Evolutionary conservation across 1,140 invertebrate species (phyloP), one percentile per base, ranked within the genome.

Genomic region (Doryteuthis pealeii): DNA sequence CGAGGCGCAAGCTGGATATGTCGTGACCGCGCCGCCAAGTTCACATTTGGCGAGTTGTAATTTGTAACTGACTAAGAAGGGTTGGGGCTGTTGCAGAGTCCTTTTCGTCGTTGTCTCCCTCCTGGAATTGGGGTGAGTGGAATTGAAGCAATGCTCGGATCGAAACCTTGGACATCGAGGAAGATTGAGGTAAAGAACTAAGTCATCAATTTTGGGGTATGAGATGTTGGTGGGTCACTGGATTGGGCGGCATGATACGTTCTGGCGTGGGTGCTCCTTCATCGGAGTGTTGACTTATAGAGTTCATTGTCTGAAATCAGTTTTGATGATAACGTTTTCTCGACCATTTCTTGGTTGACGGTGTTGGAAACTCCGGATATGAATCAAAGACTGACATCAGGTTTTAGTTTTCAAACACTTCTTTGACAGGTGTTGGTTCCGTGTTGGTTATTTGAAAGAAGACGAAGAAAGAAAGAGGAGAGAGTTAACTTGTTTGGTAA

Each of bases 281-380:
- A 86, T 83, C 32, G 85, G 91, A 33, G 92, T 93, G 81, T 94
- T 93, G 71, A 96, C 92, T 96, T 82, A 96, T 95, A 65, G 93
- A 93, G 86, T n/a, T 93, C 92, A 89, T 96, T 96, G 80, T 94
- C 92, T 83, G 92, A 93, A 84, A 95, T 95, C 76, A 95, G 91
- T 84, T 94, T 93, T 79, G 92, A 93, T 83, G 84, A 95, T 95
- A n/a, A 87, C 93, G 92, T n/a, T 85, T 94, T 91, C 77, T 93
- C 82, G 26, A 86, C 49, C 74, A 80, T 81, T 71, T 81, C 81
- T 66, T 72, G 33, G 71, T 68, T 15, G 78, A 26, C 14, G 31
- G 71, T 58, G 22, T 75, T 73, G 70, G 40, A n/a, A n/a, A 22
- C 32, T 67, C 71, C 26, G 70, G 73, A 78, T 6, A 62, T 62